phyloP scores from a whole-genome alignment of 2,888 invertebrate species.

The Trilocha varians region DNA sequence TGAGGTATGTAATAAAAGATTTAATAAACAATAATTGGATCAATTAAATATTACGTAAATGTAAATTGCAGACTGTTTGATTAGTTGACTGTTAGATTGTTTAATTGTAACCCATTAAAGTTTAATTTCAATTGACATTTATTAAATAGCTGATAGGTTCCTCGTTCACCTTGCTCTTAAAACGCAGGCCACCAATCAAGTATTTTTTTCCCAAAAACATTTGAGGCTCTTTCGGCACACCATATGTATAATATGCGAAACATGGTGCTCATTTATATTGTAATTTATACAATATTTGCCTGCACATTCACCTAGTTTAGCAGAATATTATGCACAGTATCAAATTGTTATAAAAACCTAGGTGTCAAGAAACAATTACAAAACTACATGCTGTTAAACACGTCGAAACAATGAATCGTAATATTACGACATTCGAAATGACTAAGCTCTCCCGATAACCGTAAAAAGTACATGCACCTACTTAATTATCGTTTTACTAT shows the following conservation, averaged over 20 bases:
- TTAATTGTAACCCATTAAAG: no score
- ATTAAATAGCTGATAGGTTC: neutral
- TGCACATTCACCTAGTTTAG: no score
- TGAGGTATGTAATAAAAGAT: no score
- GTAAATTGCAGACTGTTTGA: no score
- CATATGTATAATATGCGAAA: no score
- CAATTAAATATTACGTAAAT: no score
- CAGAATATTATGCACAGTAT: conserved; percentile 1
- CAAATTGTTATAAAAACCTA: neutral
- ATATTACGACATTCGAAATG: neutral
- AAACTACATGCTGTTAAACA: neutral
- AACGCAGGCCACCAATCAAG: conserved; percentile 1
- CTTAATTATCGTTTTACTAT: neutral
- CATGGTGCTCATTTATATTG: no score
- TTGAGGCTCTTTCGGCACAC: neutral
- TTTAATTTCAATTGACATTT: neutral
- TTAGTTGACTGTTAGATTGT: no score
- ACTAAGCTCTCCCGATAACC: neutral
- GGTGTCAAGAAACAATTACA: neutral
- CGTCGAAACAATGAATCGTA: neutral
- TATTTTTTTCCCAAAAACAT: conserved; percentile 1
- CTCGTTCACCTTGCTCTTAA: conserved; percentile 4
- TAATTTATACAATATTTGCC: no score
- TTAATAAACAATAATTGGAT: no score
- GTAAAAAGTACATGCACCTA: no score